These are phyloP conservation scores for Octodonta nipae DNA, from an alignment of 2,888 invertebrate species.

Conservation along the genomic window DNA sequence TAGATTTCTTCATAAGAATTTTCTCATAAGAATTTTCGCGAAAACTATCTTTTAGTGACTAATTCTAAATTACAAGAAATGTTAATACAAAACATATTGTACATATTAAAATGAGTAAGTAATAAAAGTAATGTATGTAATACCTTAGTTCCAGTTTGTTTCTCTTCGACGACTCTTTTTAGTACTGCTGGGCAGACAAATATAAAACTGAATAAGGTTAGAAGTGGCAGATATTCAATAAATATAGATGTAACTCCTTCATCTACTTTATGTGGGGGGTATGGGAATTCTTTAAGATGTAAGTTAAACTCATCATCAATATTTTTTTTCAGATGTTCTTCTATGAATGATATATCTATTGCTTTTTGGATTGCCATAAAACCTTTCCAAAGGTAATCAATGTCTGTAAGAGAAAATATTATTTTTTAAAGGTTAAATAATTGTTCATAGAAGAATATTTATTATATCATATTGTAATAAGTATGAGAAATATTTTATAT, in stretches of 20 bases:
- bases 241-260: slow-evolving; percentile 25
- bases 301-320: slow-evolving; percentile 22
- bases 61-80: too few relatives aligned
- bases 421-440: too few relatives aligned
- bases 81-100: too few relatives aligned
- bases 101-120: too few relatives aligned
- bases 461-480: too few relatives aligned
- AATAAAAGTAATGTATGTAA: too few relatives aligned
- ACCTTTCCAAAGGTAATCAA: slow-evolving; percentile 28
- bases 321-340: slow-evolving; percentile 16
- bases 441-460: too few relatives aligned
- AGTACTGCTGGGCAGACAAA: slow-evolving; percentile 42
- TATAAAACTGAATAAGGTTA: slow-evolving; percentile 36
- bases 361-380: slow-evolving; percentile 48
- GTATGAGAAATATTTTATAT: too few relatives aligned
- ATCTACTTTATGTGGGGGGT: slow-evolving; percentile 34
- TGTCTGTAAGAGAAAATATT: slow-evolving; percentile 7
- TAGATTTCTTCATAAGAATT: too few relatives aligned
- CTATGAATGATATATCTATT: slow-evolving; percentile 44
- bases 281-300: slow-evolving; percentile 43
- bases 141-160: slow-evolving; percentile 46
- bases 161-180: slow-evolving; percentile 46
- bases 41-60: too few relatives aligned
- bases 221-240: slow-evolving; percentile 29
- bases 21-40: too few relatives aligned